These are phyloP conservation scores for Phenacoccus solenopsis DNA, from an alignment of 1,140 invertebrate genomes.

Conservation along the genomic window DNA sequence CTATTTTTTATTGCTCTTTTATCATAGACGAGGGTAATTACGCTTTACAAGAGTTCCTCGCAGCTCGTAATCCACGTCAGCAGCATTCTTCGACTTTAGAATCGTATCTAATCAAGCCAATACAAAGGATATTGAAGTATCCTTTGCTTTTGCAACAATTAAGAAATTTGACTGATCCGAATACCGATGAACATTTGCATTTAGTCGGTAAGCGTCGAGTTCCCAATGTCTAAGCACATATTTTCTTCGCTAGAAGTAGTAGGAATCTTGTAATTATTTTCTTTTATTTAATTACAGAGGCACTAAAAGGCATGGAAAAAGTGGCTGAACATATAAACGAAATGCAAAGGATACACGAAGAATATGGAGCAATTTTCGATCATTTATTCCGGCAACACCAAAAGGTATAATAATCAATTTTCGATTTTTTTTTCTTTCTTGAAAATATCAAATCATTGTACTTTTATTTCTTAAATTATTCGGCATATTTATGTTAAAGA, in stretches of 20 bases:
- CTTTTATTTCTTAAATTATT: too few relatives aligned
- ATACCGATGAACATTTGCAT: constrained; percentile 85
- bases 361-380: constrained; percentile 96
- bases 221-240: neutral
- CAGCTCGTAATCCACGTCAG: constrained; percentile 82
- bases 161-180: constrained; percentile 79
- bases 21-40: constrained; percentile 82
- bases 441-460: too few relatives aligned
- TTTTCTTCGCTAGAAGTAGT: neutral
- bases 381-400: constrained; percentile 88
- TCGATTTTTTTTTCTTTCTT: too few relatives aligned
- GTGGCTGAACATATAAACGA: constrained; percentile 99
- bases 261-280: neutral
- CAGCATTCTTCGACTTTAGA: constrained; percentile 94
- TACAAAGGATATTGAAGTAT: constrained; percentile 96
- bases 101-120: constrained; percentile 97
- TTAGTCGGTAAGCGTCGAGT: constrained; percentile 56
- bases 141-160: constrained; percentile 90
- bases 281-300: constrained; percentile 18
- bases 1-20: neutral
- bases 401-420: constrained; percentile 44
- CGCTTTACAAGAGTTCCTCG: constrained; percentile 86
- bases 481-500: too few relatives aligned
- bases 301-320: constrained; percentile 75
- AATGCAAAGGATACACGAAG: constrained; percentile 98